A percentile compares a stretch with the other conserved stretches of the same genome.
Evolutionary conservation across 2,888 invertebrate species (phyloP).

Genomic region (Platyscelio sp.): DNA sequence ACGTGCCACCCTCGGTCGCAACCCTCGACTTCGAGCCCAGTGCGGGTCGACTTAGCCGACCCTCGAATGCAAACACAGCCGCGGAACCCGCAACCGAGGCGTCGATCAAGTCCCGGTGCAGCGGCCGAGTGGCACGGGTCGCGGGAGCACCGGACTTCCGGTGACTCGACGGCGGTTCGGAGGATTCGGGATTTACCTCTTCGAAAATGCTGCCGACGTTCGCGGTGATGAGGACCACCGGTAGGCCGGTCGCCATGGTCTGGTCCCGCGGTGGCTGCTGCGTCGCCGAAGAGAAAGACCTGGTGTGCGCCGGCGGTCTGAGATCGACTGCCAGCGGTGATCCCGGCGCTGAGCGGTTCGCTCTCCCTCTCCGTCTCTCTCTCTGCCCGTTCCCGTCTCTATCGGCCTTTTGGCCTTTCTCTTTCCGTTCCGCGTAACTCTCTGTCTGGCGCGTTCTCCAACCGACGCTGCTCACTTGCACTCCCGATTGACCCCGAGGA

Average conservation of each 20-base stretch:
- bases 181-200: conserved; percentile 30
- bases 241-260: conserved; percentile 54
- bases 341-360: conserved; percentile 30
- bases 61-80: no score
- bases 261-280: no score
- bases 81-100: no score
- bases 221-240: conserved; percentile 49
- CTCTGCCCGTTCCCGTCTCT: conserved; percentile 2
- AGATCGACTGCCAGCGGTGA: conserved; percentile 47
- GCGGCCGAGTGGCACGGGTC: no score
- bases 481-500: conserved; percentile 34
- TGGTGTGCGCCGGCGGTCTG: conserved; percentile 26
- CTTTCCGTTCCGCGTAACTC: neutral
- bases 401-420: conserved; percentile 1
- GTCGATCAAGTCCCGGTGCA: no score
- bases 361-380: conserved; percentile 16
- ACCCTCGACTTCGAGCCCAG: no score
- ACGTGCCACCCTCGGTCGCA: no score
- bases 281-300: neutral
- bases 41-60: no score
- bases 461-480: conserved; percentile 44
- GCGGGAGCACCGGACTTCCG: no score
- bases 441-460: conserved; percentile 10
- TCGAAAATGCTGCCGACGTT: conserved; percentile 51
- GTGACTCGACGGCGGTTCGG: no score